phyloP scores from a whole-genome alignment of 2,888 invertebrate species.

The Leptopilina drosophilae region DNA sequence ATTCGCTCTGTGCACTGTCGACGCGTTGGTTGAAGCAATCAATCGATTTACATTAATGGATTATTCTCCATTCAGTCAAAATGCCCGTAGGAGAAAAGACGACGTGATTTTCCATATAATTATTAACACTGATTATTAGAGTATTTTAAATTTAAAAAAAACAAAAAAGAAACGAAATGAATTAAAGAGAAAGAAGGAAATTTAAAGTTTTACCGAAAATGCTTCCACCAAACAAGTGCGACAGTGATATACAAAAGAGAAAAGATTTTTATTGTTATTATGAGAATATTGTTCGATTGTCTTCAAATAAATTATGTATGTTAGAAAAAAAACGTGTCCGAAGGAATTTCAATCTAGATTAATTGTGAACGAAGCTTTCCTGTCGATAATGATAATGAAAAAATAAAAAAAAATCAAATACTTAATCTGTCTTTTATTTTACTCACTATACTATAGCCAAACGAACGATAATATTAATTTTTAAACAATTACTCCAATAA shows the following conservation, averaged over 20 bases:
- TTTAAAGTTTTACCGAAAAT: background rate
- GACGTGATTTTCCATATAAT: constrained; percentile 3
- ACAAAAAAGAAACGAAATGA: background rate
- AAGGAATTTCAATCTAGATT: constrained; percentile 27
- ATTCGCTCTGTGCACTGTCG: constrained; percentile 39
- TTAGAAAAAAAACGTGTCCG: constrained; percentile 34
- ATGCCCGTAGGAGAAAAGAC: constrained; percentile 14
- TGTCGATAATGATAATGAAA: constrained; percentile 33
- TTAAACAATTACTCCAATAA: too few relatives aligned
- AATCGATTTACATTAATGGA: constrained; percentile 15
- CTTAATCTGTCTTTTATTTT: background rate
- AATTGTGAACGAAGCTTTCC: constrained; percentile 31
- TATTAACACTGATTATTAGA: constrained; percentile 3
- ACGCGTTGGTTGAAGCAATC: constrained; percentile 33
- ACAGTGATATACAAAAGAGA: background rate
- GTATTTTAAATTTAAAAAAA: background rate
- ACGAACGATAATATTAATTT: background rate
- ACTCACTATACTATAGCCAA: too few relatives aligned
- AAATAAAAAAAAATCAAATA: background rate
- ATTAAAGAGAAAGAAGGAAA: background rate
- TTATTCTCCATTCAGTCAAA: constrained; percentile 1
- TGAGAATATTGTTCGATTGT: constrained; percentile 36
- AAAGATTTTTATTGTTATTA: constrained; percentile 18
- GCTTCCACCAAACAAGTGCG: constrained; percentile 21
- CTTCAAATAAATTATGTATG: constrained; percentile 36